phyloP scores from a whole-genome alignment of 2,797 vertebrate genomes.

The Columba guinea region DNA sequence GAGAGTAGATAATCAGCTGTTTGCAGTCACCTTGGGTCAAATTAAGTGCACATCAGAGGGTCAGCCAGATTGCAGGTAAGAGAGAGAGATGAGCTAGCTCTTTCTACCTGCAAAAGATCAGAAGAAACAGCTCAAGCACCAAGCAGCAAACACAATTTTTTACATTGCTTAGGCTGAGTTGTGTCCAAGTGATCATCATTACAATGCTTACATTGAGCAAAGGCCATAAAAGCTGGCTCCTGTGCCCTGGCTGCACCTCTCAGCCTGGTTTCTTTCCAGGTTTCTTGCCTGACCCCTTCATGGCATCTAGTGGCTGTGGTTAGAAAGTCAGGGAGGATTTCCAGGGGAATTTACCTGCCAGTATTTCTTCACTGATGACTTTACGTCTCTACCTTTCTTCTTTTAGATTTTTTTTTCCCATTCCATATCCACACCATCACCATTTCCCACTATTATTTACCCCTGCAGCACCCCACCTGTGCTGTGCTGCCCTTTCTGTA shows the following conservation, averaged over 20 bases:
- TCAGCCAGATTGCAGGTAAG: not conserved
- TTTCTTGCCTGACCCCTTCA: not conserved
- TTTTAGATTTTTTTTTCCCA: fast-evolving
- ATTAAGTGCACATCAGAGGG: not conserved
- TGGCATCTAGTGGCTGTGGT: fast-evolving
- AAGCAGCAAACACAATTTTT: not conserved
- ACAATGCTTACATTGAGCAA: not conserved
- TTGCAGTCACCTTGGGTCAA: not conserved
- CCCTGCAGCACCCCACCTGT: fast-evolving
- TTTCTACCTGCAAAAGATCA: not conserved
- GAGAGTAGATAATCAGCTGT: not conserved
- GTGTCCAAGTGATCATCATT: not conserved
- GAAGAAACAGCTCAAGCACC: not conserved
- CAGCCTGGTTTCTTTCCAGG: not conserved
- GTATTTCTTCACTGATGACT: not conserved
- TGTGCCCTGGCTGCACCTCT: not conserved
- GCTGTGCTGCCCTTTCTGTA: fast-evolving
- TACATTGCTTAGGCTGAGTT: fast-evolving
- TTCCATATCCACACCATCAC: not conserved
- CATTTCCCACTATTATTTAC: fast-evolving
- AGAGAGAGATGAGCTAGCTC: not conserved
- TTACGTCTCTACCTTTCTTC: too few species aligned
- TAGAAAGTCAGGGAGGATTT: not conserved
- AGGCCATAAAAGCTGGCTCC: not conserved
- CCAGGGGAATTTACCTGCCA: not conserved